Base-by-base conservation (phyloP, 2,888 invertebrate genomes). In the Patella ulyssiponensis region DNA sequence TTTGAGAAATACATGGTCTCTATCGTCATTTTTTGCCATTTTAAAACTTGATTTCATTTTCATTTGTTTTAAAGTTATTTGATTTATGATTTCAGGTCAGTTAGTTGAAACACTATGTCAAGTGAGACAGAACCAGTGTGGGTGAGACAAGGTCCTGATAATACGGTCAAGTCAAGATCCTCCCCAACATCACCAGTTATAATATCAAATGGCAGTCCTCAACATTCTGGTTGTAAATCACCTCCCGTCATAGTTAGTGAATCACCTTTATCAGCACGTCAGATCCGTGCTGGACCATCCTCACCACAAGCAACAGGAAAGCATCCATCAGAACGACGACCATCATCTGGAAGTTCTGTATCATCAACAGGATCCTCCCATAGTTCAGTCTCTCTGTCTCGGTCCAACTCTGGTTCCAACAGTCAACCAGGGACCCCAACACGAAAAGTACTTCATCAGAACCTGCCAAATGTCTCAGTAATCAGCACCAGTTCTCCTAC, bases 361-460 rank as follows among this genome's bases (percentile, higher is more conserved):
- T 64, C 64, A 3, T 64, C 64, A 64, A 17, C 64, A 12, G 64
- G 64, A 20, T 64, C 64, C 20, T 20, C 64, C 64, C 20, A 64
- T 17, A 64, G 64, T 64, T 23, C 20, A 23, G 64, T 23, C 23
- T 64, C 64, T 64, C 20, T 64, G 20, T 64, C 64, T 64, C 64
- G 64, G 20, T 64, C 64, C 2, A 64, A 64, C 23, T 64, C 64
- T 12, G 64, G 64, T 23, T 64, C 64, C 23, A 64, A 23, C 64
- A 64, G 64, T 64, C 64, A 64, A 20, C 64, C 64, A 7, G 64
- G 64, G 7, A 64, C 64, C 64, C 64, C 64, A 12, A 64, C 64
- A 3, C 11, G 64, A 12, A 64, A 64, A 23, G 14, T 23, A 64
- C 20, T 11, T 23, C 64, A 64, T 64, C 64, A 64, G 23, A 64